Conservation (phyloP, 2,888 invertebrate species). For the Aphodius sticticus region DNA sequence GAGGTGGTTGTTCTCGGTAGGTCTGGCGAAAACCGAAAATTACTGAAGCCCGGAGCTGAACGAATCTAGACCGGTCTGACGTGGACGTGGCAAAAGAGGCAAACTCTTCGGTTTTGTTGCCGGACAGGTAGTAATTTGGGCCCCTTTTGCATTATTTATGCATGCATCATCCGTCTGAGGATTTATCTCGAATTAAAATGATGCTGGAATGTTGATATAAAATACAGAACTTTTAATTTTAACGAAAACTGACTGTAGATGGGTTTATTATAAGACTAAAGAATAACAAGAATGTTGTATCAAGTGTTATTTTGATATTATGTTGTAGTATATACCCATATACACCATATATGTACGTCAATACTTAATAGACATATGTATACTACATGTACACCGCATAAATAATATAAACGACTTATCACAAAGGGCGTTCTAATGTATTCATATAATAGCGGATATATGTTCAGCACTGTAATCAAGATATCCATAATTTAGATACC, state of each 20-base stretch:
- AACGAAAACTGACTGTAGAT: neutral
- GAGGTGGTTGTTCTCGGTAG: neutral
- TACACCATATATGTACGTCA: too few species aligned
- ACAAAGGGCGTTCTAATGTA: too few species aligned
- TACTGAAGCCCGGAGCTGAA: neutral
- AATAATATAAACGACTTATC: too few species aligned
- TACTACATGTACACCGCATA: too few species aligned
- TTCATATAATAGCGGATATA: too few species aligned
- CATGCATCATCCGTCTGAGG: neutral
- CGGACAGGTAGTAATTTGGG: neutral
- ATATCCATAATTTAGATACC: neutral
- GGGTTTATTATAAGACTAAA: too few species aligned
- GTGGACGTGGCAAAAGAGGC: neutral
- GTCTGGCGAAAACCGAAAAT: neutral
- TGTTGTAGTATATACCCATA: too few species aligned
- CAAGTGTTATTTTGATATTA: too few species aligned
- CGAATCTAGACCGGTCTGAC: neutral
- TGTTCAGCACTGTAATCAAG: neutral
- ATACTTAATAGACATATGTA: too few species aligned
- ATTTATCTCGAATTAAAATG: neutral
- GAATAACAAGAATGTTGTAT: too few species aligned
- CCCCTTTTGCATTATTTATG: neutral
- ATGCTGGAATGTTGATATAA: neutral
- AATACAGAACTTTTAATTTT: neutral
- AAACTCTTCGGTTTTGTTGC: neutral